phyloP scores from a whole-genome alignment of 2,113 vertebrate genomes.

The Bujurquina vittata region DNA sequence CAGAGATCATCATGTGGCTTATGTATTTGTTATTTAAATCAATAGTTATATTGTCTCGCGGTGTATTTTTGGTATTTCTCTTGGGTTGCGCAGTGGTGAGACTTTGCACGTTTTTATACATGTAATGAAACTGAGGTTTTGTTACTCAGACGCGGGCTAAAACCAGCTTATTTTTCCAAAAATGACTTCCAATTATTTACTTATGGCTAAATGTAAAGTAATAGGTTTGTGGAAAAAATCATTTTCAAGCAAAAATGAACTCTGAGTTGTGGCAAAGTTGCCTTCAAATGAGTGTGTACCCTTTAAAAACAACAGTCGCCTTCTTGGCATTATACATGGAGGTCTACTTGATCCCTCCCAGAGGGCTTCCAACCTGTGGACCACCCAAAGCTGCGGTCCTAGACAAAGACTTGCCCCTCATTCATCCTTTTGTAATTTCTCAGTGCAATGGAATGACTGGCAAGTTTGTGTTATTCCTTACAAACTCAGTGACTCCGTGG shows the following conservation, averaged over 20 bases:
- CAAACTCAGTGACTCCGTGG: conserved; percentile 26
- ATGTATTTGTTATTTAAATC: conserved; percentile 36
- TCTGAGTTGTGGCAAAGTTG: conserved; percentile 35
- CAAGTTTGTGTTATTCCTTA: conserved; percentile 60
- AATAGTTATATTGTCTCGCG: conserved; percentile 44
- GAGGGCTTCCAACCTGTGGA: conserved; percentile 74
- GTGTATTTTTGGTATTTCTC: conserved; percentile 27
- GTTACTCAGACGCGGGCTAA: conserved; percentile 24
- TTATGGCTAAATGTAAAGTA: conserved; percentile 33
- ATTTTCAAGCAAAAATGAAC: conserved; percentile 35
- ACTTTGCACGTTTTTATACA: background rate
- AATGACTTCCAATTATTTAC: conserved; percentile 38
- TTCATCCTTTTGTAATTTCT: conserved; percentile 72
- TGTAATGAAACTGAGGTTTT: conserved; percentile 34
- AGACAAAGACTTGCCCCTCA: conserved; percentile 68
- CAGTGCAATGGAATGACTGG: conserved; percentile 65
- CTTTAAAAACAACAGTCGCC: conserved; percentile 61
- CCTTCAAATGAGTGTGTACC: conserved; percentile 51
- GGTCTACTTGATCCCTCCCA: conserved; percentile 73
- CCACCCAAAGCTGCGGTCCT: conserved; percentile 73
- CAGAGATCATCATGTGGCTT: conserved; percentile 32
- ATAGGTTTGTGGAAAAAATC: conserved; percentile 43
- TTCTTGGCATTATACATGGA: conserved; percentile 59
- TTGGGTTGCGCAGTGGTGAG: conserved; percentile 2
- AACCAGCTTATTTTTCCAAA: conserved; percentile 54